Conservation (phyloP, 2,113 vertebrate species). For the Gallinago jamesoni region DNA sequence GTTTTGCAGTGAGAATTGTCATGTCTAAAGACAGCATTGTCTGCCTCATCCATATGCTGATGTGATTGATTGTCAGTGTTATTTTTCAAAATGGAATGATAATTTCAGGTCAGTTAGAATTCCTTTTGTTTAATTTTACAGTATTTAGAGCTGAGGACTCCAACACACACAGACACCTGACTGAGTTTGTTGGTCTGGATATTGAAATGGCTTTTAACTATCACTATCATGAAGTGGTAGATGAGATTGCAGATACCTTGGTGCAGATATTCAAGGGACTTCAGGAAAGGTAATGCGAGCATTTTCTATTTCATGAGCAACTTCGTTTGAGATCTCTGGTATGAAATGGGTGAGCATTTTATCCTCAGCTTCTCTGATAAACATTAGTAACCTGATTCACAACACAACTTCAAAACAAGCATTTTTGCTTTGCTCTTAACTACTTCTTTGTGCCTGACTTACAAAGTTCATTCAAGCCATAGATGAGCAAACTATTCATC, state of each 20-base stretch:
- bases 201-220: slow-evolving; percentile 99
- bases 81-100: neutral
- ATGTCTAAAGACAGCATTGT: neutral
- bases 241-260: slow-evolving; percentile 95
- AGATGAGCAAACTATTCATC: neutral
- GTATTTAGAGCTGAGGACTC: slow-evolving; percentile 98
- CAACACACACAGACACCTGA: slow-evolving; percentile 97
- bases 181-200: slow-evolving; percentile 98
- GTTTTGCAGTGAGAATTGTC: neutral
- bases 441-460: neutral
- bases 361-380: neutral
- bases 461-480: neutral
- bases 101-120: slow-evolving; percentile 23
- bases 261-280: slow-evolving; percentile 99
- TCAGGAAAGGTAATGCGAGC: slow-evolving; percentile 86
- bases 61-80: neutral
- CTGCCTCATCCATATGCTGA: neutral
- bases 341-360: neutral
- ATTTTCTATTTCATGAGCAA: neutral
- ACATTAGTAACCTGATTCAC: neutral
- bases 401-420: neutral
- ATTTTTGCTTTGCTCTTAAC: neutral
- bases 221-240: slow-evolving; percentile 97
- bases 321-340: neutral
- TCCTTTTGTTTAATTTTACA: slow-evolving; percentile 65